These are phyloP conservation scores for Patagioenas fasciata DNA, from an alignment of 2,113 vertebrate genomes.

Conservation along the genomic window DNA sequence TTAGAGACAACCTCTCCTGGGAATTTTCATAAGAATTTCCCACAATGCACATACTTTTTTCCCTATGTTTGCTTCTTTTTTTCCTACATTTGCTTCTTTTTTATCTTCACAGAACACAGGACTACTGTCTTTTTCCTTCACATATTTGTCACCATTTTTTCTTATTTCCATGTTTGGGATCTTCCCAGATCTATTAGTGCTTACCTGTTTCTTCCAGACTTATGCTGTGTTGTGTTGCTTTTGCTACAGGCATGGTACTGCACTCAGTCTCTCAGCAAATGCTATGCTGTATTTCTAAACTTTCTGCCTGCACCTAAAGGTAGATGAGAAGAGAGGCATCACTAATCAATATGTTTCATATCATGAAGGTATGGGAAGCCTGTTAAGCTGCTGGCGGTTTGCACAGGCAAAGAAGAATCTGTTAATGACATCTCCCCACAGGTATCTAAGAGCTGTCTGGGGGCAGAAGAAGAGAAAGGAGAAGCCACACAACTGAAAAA, in stretches of 20 bases:
- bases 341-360: not conserved
- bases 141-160: not conserved
- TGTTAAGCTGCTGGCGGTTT: not conserved
- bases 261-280: not conserved
- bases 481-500: not conserved
- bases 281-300: accelerated
- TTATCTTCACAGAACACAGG: not conserved
- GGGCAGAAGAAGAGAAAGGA: not conserved
- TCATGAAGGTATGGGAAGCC: not conserved
- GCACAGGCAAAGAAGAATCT: not conserved
- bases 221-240: not conserved
- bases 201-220: not conserved
- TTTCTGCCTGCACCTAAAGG: not conserved
- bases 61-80: not conserved
- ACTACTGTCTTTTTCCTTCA: not conserved
- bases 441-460: not conserved
- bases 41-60: accelerated
- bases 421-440: not conserved
- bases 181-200: not conserved
- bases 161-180: not conserved
- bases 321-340: not conserved
- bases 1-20: not conserved
- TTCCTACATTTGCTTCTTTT: not conserved
- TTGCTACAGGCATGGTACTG: not conserved
- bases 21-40: not conserved